Base-by-base conservation (phyloP, 1,140 invertebrate species). In the Halictus rubicundus region DNA sequence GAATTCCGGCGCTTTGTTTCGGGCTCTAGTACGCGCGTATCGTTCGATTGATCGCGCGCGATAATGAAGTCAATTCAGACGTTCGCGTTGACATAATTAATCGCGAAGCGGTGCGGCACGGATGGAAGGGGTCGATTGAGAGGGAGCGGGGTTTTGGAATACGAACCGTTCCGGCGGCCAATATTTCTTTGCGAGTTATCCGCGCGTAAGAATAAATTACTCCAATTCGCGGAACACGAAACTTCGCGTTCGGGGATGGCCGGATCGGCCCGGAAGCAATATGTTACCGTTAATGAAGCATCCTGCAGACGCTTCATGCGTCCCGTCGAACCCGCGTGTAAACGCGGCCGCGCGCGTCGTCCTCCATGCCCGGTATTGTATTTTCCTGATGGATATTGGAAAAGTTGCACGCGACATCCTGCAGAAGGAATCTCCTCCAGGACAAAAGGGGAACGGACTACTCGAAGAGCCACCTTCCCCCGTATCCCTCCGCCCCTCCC, bases 351-450 rank as follows among this genome's bases (percentile, higher is more conserved):
- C 73, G 70, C 81, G 61, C 46, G 72, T 81, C 78, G 39, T 46
- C 63, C 46, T 68, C 54, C 46, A 32, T 32, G 59, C 32, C 54
- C 46, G 65, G 61, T 54, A 74, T 73, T 66, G 68, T 54, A 70
- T 63, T 70, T 70, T 64, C 66, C 68, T 79, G 83, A 78, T 83
- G 78, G 85, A 87, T 81, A 86, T 87, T 87, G 86, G 83, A 79
- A 86, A 87, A 87, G 82, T 87, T 87, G 80, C 54, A 69, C 52
- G 52, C 76, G 85, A 87, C 85, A 87, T 75, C 64, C 82, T 73
- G 68, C 64, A 82, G 71, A 65, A 73, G 52, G 76, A 80, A 85
- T 83, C 81, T 66, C 57, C 57, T 75, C 64, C 61, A 46, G 42
- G 9, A 46, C 42, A 46, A 46, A 46, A 14, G 12, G 10, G 12